Conservation (phyloP, 1,140 invertebrate species). For the Bombyx mandarina region DNA sequence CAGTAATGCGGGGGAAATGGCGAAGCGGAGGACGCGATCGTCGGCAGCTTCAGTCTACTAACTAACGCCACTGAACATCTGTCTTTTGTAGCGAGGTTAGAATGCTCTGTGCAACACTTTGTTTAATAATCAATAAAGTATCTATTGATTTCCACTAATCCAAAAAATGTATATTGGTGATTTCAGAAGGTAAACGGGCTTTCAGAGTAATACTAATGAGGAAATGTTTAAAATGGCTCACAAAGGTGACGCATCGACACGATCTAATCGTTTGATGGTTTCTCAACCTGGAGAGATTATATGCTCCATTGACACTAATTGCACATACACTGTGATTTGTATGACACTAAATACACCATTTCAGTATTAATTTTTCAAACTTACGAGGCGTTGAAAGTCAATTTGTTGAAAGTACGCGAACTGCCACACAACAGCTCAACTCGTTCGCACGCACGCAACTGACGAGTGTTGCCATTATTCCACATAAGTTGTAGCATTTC, state of each 20-base stretch:
- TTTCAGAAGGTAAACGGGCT: slow-evolving; percentile 12
- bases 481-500: neutral
- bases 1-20: no score
- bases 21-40: no score
- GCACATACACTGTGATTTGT: slow-evolving; percentile 13
- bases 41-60: no score
- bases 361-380: slow-evolving; percentile 56
- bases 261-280: slow-evolving; percentile 60
- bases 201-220: slow-evolving; percentile 37
- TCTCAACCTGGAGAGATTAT: slow-evolving; percentile 22
- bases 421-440: slow-evolving; percentile 63
- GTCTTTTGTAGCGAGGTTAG: slow-evolving; percentile 16
- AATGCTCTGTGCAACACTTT: slow-evolving; percentile 20
- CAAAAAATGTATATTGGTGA: neutral
- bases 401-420: slow-evolving; percentile 62
- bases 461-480: slow-evolving; percentile 8
- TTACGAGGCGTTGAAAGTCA: slow-evolving; percentile 68
- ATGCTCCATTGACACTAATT: slow-evolving; percentile 5
- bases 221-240: slow-evolving; percentile 65
- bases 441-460: slow-evolving; percentile 52
- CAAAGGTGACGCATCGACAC: slow-evolving; percentile 69
- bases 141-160: neutral
- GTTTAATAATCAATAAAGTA: neutral
- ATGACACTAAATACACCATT: slow-evolving; percentile 40
- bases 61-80: no score